phyloP scores from a whole-genome alignment of 1,140 invertebrate genomes.

The Sipha flava region DNA sequence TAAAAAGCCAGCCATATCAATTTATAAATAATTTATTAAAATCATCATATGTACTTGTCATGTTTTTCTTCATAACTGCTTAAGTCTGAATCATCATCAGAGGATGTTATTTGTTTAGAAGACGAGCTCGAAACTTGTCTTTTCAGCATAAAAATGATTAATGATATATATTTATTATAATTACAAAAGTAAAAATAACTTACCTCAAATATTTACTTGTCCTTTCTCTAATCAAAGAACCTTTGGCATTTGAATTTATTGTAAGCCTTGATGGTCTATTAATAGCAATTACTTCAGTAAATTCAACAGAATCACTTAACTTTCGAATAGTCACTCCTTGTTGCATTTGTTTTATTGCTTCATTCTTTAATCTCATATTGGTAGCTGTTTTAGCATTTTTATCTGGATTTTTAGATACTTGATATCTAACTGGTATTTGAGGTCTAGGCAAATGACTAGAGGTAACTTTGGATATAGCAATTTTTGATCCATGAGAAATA shows the following conservation, averaged over 20 bases:
- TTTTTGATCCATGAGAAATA: background rate
- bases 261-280: slow-evolving; percentile 28
- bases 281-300: slow-evolving; percentile 25
- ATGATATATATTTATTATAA: background rate
- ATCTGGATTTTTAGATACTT: slow-evolving; percentile 40
- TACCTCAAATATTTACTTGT: slow-evolving; percentile 22
- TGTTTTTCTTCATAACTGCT: slow-evolving; percentile 24
- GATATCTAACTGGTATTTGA: slow-evolving; percentile 55
- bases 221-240: slow-evolving; percentile 13
- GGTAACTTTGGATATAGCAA: slow-evolving; percentile 60
- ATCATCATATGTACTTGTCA: background rate
- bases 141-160: background rate
- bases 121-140: slow-evolving; percentile 25
- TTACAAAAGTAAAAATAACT: background rate
- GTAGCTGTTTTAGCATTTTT: slow-evolving; percentile 59
- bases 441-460: slow-evolving; percentile 61
- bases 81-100: slow-evolving; percentile 24
- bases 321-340: slow-evolving; percentile 21
- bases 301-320: slow-evolving; percentile 6
- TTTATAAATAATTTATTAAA: no score
- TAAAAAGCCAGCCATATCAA: no score
- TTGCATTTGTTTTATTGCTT: slow-evolving; percentile 28
- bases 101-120: slow-evolving; percentile 25
- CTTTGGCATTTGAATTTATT: slow-evolving; percentile 29
- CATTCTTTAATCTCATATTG: slow-evolving; percentile 44